Evolutionary conservation across 1,140 invertebrate species (phyloP), one percentile per base, ranked within the genome.

Genomic region (Neelides sp.): DNA sequence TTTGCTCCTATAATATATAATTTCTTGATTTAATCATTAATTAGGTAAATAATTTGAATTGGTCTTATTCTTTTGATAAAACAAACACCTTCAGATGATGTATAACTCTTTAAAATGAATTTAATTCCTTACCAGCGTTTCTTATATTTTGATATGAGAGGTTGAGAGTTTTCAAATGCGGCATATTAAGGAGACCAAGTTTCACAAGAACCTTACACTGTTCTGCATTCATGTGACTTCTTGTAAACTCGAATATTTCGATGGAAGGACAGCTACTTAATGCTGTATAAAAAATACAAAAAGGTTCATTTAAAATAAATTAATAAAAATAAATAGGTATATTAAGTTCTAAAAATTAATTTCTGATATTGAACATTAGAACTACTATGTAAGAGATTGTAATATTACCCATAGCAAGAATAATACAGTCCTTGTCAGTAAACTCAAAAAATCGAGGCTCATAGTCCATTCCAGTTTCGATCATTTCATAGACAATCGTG

Each of bases 81-180:
- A n/a, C n/a, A n/a, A n/a, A n/a, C n/a, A n/a, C n/a, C n/a, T n/a
- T n/a, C n/a, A n/a, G n/a, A n/a, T n/a, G n/a, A n/a, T n/a, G n/a
- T n/a, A n/a, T n/a, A n/a, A n/a, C n/a, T n/a, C n/a, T n/a, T n/a
- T n/a, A n/a, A n/a, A n/a, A 22, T 12, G 4, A 12, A 48, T 7
- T 49, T 48, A 8, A 8, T 24, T 8, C 4, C 5, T 17, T 52
- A 57, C 55, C 55, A 1, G 37, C 32, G 40, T 44, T 34, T 24
- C 52, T 34, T 8, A 59, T 52, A 15, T 27, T 5, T 36, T 61
- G 57, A 36, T 61, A 61, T 0, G 52, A 50, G 0, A 61, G 30
- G 35, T 61, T 61, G 1, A 61, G 48, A 5, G 34, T 22, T 48
- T 50, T 48, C n/a, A 61, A 50, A 47, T 57, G 52, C 1, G 39